These are phyloP conservation scores for Hyposmocoma kahamanoa DNA, from an alignment of 1,140 invertebrate genomes.

Conservation along the genomic window DNA sequence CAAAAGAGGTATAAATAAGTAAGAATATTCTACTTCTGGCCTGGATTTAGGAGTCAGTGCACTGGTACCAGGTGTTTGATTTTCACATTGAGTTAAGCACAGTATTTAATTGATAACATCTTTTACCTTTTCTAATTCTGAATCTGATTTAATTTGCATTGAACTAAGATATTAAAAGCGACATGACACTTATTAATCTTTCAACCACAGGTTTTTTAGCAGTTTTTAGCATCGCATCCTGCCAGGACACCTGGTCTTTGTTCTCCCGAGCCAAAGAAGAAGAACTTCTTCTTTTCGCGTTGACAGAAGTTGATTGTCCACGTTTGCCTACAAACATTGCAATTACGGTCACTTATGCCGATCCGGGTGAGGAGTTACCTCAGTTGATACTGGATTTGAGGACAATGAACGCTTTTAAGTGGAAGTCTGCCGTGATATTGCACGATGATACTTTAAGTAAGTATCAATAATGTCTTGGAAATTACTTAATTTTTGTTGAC, in stretches of 20 bases:
- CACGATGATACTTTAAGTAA: slow-evolving; percentile 83
- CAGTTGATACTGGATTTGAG: slow-evolving; percentile 84
- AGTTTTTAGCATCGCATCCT: slow-evolving; percentile 81
- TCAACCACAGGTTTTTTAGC: slow-evolving; percentile 79
- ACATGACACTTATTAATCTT: too few relatives aligned
- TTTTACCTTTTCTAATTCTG: too few relatives aligned
- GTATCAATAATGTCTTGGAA: slow-evolving; percentile 15
- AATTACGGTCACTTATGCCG: slow-evolving; percentile 80
- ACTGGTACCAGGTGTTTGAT: too few relatives aligned
- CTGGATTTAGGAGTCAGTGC: too few relatives aligned
- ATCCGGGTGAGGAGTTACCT: slow-evolving; percentile 79
- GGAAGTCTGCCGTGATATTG: slow-evolving; percentile 81
- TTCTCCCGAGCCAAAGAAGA: slow-evolving; percentile 75
- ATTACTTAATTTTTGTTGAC: too few relatives aligned
- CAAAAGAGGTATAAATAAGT: slow-evolving; percentile 80
- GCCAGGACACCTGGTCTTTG: slow-evolving; percentile 80
- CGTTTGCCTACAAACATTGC: slow-evolving; percentile 77
- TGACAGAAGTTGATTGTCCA: slow-evolving; percentile 81
- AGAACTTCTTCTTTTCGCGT: slow-evolving; percentile 79
- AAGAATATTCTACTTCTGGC: too few relatives aligned
- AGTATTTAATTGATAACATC: too few relatives aligned
- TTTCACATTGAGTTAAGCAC: too few relatives aligned
- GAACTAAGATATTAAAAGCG: too few relatives aligned
- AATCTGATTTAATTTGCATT: too few relatives aligned
- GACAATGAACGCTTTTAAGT: slow-evolving; percentile 75